These are phyloP conservation scores for Numenius phaeopus DNA, from an alignment of 2,797 vertebrate species.

Conservation along the genomic window DNA sequence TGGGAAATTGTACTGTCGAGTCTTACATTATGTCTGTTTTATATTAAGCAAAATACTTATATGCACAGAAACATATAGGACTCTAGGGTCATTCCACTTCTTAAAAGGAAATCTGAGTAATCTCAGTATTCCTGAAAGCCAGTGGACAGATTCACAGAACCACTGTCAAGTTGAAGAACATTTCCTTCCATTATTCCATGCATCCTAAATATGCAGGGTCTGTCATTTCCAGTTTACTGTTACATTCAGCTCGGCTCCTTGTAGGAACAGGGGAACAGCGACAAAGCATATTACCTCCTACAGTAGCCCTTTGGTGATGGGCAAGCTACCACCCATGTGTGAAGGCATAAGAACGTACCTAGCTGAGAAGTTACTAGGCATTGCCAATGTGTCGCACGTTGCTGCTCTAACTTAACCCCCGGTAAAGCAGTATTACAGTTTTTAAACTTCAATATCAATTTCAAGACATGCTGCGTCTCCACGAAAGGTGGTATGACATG, in stretches of 20 bases:
- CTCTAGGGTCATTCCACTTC: neutral
- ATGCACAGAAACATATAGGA: neutral
- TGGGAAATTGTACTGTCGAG: neutral
- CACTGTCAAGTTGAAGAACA: neutral
- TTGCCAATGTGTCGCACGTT: neutral
- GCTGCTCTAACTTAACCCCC: neutral
- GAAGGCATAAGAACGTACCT: neutral
- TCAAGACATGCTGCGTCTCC: neutral
- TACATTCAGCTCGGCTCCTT: neutral
- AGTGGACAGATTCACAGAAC: neutral
- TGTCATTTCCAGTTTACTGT: neutral
- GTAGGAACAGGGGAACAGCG: neutral
- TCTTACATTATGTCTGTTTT: neutral
- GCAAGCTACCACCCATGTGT: neutral
- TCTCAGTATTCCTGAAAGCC: neutral
- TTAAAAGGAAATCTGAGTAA: neutral
- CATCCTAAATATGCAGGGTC: neutral
- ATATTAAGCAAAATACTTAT: neutral
- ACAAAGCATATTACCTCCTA: neutral
- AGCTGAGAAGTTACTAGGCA: neutral
- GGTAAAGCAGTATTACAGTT: neutral
- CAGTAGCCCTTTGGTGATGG: neutral
- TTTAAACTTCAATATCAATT: neutral
- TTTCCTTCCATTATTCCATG: neutral
- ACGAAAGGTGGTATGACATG: neutral